Evolutionary conservation across 2,888 invertebrate genomes (phyloP).

Genomic region (Folsomia candida): DNA sequence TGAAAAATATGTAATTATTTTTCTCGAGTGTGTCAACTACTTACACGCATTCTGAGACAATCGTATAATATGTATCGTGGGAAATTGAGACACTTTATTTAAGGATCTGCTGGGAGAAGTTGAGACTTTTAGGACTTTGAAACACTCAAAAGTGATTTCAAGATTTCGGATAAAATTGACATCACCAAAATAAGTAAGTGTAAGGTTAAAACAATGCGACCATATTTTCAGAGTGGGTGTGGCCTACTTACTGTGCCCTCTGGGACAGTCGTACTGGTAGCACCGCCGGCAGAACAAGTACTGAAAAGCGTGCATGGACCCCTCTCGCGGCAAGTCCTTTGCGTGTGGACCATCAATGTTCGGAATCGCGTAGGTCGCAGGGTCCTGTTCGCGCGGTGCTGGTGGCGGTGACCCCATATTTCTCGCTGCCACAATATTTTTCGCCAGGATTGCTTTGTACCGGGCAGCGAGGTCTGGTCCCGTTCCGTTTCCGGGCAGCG

Average conservation of each 20-base stretch:
- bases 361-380: slow-evolving; percentile 30
- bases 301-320: slow-evolving; percentile 38
- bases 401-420: no score
- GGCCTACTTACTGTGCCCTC: slow-evolving; percentile 34
- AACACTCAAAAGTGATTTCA: no score
- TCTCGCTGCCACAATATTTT: background rate
- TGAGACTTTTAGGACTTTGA: background rate
- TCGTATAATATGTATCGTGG: no score
- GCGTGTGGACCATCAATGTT: slow-evolving; percentile 41
- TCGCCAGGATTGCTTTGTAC: slow-evolving; percentile 3
- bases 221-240: no score
- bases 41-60: no score
- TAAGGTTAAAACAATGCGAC: background rate
- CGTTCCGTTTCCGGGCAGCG: slow-evolving; percentile 33
- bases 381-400: slow-evolving; percentile 18
- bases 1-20: no score
- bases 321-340: slow-evolving; percentile 33
- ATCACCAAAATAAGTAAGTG: background rate
- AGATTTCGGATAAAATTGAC: background rate
- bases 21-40: no score
- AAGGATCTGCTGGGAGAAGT: no score
- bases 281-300: slow-evolving; percentile 40
- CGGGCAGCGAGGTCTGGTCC: slow-evolving; percentile 27
- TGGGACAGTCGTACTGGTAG: slow-evolving; percentile 40
- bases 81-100: no score